Evolutionary conservation across 2,888 invertebrate species (phyloP).

Genomic region (Operophtera brumata): DNA sequence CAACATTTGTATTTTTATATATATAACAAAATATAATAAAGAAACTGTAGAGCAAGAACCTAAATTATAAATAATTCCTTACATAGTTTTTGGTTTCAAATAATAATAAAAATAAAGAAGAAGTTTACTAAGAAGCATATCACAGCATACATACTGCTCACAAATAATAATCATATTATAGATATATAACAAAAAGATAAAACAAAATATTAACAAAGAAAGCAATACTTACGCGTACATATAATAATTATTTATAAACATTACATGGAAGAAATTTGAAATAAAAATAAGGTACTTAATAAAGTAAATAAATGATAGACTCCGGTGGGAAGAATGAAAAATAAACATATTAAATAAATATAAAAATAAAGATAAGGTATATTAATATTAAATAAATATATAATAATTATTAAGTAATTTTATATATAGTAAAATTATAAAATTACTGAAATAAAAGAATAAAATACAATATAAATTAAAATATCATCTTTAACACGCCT

Average conservation of each 20-base stretch:
- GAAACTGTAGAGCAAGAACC: too few species aligned
- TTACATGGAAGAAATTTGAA: too few species aligned
- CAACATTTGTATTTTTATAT: too few species aligned
- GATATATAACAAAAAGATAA: constrained; percentile 7
- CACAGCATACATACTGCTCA: constrained; percentile 67
- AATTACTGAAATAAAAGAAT: constrained; percentile 4
- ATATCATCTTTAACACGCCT: constrained; percentile 49
- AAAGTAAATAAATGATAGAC: neutral
- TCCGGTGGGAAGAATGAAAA: constrained; percentile 24
- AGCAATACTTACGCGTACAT: neutral
- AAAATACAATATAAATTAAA: constrained; percentile 8
- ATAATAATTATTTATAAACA: too few species aligned
- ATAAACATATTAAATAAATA: neutral
- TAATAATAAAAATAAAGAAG: constrained; percentile 23
- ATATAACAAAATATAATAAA: too few species aligned
- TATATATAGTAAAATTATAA: constrained; percentile 8
- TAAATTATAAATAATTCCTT: too few species aligned
- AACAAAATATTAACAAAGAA: constrained; percentile 3
- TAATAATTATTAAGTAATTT: constrained; percentile 3
- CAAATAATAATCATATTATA: neutral
- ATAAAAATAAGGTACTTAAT: neutral
- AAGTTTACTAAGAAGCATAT: constrained; percentile 40
- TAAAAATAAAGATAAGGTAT: neutral
- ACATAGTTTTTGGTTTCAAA: constrained; percentile 37
- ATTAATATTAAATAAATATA: constrained; percentile 9